Percentiles rank a stretch among this genome's conserved stretches.
Evolutionary conservation across 2,797 vertebrate species (phyloP).

Genomic region (Carduelis carduelis): DNA sequence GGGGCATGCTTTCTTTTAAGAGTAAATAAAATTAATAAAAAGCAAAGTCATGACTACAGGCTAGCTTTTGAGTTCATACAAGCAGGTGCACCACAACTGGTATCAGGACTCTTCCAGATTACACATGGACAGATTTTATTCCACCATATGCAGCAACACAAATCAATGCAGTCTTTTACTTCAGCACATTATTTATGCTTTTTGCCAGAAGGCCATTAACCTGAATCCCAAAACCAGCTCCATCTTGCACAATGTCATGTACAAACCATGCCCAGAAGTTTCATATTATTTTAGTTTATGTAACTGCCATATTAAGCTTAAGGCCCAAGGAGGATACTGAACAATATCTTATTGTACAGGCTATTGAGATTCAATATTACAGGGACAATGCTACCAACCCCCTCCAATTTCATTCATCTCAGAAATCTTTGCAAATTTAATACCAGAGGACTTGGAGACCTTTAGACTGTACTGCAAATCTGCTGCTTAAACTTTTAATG

Average conservation of each 20-base stretch:
- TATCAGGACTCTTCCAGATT: neutral
- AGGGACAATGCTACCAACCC: slow-evolving; percentile 8
- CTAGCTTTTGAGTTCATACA: neutral
- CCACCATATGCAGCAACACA: neutral
- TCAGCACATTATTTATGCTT: neutral
- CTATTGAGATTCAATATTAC: slow-evolving; percentile 25
- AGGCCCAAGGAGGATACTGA: slow-evolving; percentile 26
- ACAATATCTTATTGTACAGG: slow-evolving; percentile 44
- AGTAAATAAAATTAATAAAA: neutral
- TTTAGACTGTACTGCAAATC: neutral
- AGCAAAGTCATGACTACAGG: neutral
- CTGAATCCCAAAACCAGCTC: neutral
- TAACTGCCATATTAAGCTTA: slow-evolving; percentile 24
- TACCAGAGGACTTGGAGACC: neutral
- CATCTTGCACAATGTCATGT: neutral
- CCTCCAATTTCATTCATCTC: neutral
- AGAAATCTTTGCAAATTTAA: neutral
- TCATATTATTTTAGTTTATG: slow-evolving; percentile 39
- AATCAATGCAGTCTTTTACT: neutral
- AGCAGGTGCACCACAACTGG: neutral
- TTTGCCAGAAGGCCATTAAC: neutral
- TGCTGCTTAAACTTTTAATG: neutral
- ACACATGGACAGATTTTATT: neutral
- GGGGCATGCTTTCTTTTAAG: neutral
- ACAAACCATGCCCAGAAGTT: neutral